Conservation (phyloP, 2,888 invertebrate genomes). For the Hydropsyche betteni region DNA sequence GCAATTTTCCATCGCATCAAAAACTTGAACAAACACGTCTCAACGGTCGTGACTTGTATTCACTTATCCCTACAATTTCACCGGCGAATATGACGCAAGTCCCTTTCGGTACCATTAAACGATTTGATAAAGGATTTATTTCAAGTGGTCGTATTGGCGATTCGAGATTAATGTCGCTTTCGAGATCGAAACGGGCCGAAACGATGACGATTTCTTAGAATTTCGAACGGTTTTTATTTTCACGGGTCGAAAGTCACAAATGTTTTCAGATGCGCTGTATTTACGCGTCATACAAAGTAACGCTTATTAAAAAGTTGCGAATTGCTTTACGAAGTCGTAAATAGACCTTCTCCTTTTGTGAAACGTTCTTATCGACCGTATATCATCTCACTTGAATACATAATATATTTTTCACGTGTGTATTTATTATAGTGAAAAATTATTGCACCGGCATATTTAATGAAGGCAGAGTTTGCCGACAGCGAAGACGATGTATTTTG, state of each 20-base stretch:
- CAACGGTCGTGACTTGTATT: slow-evolving; percentile 24
- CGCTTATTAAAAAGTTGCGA: slow-evolving; percentile 16
- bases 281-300: slow-evolving; percentile 1
- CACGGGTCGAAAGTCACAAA: background rate
- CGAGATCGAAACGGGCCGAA: background rate
- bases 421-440: too few relatives aligned
- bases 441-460: too few relatives aligned
- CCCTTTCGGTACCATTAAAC: slow-evolving; percentile 22
- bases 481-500: too few relatives aligned
- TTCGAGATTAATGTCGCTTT: background rate
- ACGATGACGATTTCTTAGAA: slow-evolving; percentile 1
- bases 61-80: slow-evolving; percentile 14
- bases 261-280: background rate
- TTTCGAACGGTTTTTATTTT: background rate
- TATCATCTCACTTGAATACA: slow-evolving; percentile 3
- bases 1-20: too few relatives aligned
- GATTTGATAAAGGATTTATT: slow-evolving; percentile 30
- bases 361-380: slow-evolving; percentile 5
- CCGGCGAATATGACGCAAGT: slow-evolving; percentile 16
- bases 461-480: too few relatives aligned
- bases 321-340: slow-evolving; percentile 23
- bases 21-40: slow-evolving; percentile 9
- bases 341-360: slow-evolving; percentile 14
- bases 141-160: slow-evolving; percentile 1
- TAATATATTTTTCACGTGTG: background rate